Conservation (phyloP, 2,797 vertebrate species). For the Oryzias sinensis region DNA sequence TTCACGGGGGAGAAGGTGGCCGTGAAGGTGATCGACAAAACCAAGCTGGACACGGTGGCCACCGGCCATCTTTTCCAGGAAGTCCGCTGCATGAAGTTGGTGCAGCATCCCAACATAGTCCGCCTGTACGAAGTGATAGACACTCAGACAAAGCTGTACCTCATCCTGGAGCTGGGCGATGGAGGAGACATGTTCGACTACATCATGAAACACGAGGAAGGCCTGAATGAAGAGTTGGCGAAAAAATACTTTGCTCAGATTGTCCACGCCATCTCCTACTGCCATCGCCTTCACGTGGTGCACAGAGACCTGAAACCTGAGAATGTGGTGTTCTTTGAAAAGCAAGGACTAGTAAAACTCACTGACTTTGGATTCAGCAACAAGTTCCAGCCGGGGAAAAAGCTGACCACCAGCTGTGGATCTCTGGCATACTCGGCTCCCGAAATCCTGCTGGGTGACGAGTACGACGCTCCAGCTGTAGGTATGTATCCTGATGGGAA, state of each 20-base stretch:
- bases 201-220: slow-evolving; percentile 98
- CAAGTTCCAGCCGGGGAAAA: slow-evolving; percentile 98
- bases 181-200: slow-evolving; percentile 99
- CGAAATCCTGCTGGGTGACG: slow-evolving; percentile 95
- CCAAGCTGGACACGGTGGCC: slow-evolving; percentile 92
- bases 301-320: slow-evolving; percentile 97
- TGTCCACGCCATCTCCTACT: slow-evolving; percentile 97
- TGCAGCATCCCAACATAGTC: slow-evolving; percentile 97
- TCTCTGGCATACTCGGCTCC: slow-evolving; percentile 97
- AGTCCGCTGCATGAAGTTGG: slow-evolving; percentile 97
- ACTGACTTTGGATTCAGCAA: slow-evolving; percentile 99
- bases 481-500: slow-evolving; percentile 72
- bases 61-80: slow-evolving; percentile 98
- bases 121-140: slow-evolving; percentile 97
- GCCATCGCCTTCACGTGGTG: slow-evolving; percentile 95
- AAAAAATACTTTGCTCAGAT: slow-evolving; percentile 99
- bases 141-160: slow-evolving; percentile 97
- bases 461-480: slow-evolving; percentile 97
- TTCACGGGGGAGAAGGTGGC: slow-evolving; percentile 98
- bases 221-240: slow-evolving; percentile 92
- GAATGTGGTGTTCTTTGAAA: slow-evolving; percentile 98
- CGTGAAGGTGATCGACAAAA: slow-evolving; percentile 98
- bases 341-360: slow-evolving; percentile 96
- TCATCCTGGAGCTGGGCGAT: slow-evolving; percentile 95
- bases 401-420: slow-evolving; percentile 96